phyloP scores from a whole-genome alignment of 2,888 invertebrate species.

The Dolomedes plantarius region DNA sequence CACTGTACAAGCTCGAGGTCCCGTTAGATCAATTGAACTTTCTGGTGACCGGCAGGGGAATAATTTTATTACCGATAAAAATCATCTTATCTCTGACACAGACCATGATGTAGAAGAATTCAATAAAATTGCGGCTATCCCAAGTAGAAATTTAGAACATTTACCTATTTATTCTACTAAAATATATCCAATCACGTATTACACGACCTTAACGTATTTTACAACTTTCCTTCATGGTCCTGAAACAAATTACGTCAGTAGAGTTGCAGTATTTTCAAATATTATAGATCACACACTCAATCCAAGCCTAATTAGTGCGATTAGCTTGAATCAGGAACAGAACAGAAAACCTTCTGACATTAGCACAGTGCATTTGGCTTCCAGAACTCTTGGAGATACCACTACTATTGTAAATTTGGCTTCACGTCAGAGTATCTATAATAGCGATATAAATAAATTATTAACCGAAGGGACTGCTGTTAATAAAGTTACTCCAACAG shows the following conservation, averaged over 20 bases:
- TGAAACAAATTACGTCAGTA: slow-evolving; percentile 72
- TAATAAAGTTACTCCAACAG: not conserved
- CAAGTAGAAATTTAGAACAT: not conserved
- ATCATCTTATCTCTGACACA: slow-evolving; percentile 1
- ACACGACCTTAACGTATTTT: slow-evolving; percentile 73
- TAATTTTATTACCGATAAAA: slow-evolving; percentile 35
- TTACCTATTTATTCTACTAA: slow-evolving; percentile 27
- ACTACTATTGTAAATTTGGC: slow-evolving; percentile 74
- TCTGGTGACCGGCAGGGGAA: slow-evolving; percentile 3
- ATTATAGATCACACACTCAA: slow-evolving; percentile 70
- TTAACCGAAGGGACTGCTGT: slow-evolving; percentile 6
- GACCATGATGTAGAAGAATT: slow-evolving; percentile 47
- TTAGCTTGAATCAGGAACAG: slow-evolving; percentile 56
- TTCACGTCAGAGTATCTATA: slow-evolving; percentile 72
- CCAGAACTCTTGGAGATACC: slow-evolving; percentile 62
- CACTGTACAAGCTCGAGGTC: slow-evolving; percentile 60
- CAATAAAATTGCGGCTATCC: slow-evolving; percentile 17
- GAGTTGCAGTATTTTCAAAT: slow-evolving; percentile 72
- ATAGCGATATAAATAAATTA: slow-evolving; percentile 68
- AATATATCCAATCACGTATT: slow-evolving; percentile 73
- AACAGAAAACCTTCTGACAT: slow-evolving; percentile 29
- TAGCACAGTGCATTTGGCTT: slow-evolving; percentile 54
- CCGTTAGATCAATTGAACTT: slow-evolving; percentile 1
- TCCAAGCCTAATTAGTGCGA: slow-evolving; percentile 50
- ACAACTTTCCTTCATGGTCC: slow-evolving; percentile 74